Base-by-base conservation (phyloP, 2,888 invertebrate species). In the Arge pagana region DNA sequence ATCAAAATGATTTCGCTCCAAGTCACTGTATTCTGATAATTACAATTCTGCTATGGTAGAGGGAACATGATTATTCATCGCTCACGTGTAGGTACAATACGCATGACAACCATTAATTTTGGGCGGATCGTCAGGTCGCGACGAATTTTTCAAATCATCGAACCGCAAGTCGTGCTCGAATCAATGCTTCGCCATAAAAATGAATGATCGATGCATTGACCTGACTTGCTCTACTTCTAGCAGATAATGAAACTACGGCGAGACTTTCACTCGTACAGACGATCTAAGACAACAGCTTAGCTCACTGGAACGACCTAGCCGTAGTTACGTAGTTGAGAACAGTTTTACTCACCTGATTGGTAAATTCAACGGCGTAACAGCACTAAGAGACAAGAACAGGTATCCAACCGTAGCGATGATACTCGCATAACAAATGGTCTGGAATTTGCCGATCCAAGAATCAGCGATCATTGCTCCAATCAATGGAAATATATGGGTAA, bases 391-490 rank as follows among this genome's bases (percentile, higher is more conserved):
- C 13, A 90, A 78, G 35, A 88, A 65, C 2, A 85, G 63, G 60
- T 87, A 87, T n/a, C 90, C 90, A 36, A 80, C 71, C 0, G 84
- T 85, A 62, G 90, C 91, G 0, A 92, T 79, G 41, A 89, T 77
- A 50, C 90, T 89, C 54, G 91, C 76, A 67, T 85, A 88, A 10
- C 90, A 70, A 57, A 92, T 90, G 0, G 88, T 88, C 60, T 82
- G 87, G 78, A 85, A 92, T 78, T 90, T 90, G 55, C 92, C 92
- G 24, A 90, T 77, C 72, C 83, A 87, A 57, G 89, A 88, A 76
- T 92, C 92, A 1, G 91, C 89, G 23, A 92, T 66, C 40, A 91
- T 85, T 0, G 91, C 90, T 0, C 92, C 92, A 43, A 90, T 74
- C 5, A 91, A 71, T 1, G 92, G 90, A 42, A 87, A 85, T 62